Base-by-base conservation (phyloP, 1,140 invertebrate genomes). In the Fopius arisanus region DNA sequence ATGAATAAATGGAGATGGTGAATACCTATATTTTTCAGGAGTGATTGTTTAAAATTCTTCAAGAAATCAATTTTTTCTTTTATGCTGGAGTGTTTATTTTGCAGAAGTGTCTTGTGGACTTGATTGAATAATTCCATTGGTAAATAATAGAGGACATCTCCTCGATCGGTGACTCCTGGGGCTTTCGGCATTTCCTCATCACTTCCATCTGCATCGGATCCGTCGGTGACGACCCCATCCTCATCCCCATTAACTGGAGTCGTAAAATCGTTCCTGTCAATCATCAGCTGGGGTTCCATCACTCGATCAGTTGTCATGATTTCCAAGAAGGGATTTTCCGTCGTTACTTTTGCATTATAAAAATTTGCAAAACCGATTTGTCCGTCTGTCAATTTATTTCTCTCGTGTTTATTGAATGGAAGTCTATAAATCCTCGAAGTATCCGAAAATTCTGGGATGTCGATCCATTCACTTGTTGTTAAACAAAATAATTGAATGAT, bases 361-460 rank as follows among this genome's bases (percentile, higher is more conserved):
- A 21, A n/a, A 62, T 62, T 23, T 28, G 54, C 9, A 62, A 62
- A 21, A 14, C 26, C 26, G 26, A 12, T 23, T n/a, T 28, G 21
- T 9, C 54, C 19, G 12, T 28, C 54, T 12, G 21, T 7, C 7
- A 62, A 40, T 51, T 62, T 23, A 62, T 29, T 12, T 33, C 51
- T 31, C 43, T 63, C 23, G 14, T 26, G 33, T 43, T 28, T 65
- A 21, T 7, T 26, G 71, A 69, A 62, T 28, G 70, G 9, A 23
- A 31, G 10, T 75, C 83, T 78, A 73, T 88, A 88, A 67, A 87
- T 69, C 66, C 82, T 86, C 0, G 59, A 59, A 4, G 81, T 77
- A 43, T 85, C 79, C 1, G 86, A 87, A 67, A 87, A 88, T 68
- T 88, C 78, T 0, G 86, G 86, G 26, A 88, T 76, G 3, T 87